Conservation (phyloP, 2,797 vertebrate genomes). For the Steatocranus sp. region DNA sequence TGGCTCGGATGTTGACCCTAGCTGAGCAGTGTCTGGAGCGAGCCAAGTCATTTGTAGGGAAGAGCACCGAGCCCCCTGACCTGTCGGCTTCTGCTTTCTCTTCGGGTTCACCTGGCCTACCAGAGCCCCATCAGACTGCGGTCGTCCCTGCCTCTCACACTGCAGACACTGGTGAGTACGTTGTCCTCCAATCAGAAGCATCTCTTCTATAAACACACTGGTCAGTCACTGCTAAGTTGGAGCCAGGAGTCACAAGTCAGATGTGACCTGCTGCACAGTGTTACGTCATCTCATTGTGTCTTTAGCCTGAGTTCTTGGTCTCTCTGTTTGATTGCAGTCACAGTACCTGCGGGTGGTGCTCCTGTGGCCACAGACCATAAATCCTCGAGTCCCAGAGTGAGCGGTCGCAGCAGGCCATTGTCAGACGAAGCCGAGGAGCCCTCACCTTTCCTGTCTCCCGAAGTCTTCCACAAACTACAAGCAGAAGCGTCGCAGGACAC, state of each 20-base stretch:
- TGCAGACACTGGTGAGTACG: conserved; percentile 37
- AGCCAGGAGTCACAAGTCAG: neutral
- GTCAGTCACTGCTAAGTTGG: neutral
- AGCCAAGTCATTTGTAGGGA: conserved; percentile 82
- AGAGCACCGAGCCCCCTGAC: conserved; percentile 13
- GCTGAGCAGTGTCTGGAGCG: conserved; percentile 93
- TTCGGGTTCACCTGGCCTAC: neutral
- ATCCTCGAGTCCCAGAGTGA: conserved; percentile 15
- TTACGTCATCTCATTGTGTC: neutral
- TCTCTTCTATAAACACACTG: neutral
- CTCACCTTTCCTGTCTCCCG: conserved; percentile 83
- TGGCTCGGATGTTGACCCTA: conserved; percentile 87
- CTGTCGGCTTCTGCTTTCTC: neutral
- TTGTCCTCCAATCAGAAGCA: neutral
- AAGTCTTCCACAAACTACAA: conserved; percentile 90
- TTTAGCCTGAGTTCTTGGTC: neutral
- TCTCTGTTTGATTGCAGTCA: neutral
- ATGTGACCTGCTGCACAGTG: neutral
- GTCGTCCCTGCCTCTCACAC: neutral
- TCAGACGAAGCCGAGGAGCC: conserved; percentile 79
- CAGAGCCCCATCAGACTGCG: neutral
- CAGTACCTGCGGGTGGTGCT: conserved; percentile 21
- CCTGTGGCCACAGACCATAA: neutral
- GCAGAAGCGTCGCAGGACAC: conserved; percentile 69
- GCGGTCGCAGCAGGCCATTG: conserved; percentile 72